phyloP scores from a whole-genome alignment of 2,113 vertebrate species.

The Procapra przewalskii region DNA sequence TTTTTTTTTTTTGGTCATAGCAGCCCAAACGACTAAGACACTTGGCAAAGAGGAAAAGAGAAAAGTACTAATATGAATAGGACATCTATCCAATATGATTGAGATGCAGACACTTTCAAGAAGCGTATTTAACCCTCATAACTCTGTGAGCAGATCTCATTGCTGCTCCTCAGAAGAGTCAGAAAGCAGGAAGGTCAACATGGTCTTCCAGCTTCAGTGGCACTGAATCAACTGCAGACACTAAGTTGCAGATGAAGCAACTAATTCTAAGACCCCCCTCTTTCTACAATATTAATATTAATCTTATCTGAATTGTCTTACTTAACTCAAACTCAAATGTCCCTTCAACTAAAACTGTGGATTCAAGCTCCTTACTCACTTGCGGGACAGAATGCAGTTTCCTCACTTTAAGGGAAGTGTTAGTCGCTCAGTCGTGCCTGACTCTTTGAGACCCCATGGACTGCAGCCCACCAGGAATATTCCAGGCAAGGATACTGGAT shows the following conservation, averaged over 20 bases:
- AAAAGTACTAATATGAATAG: not conserved
- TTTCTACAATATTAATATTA: not conserved
- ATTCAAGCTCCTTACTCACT: not conserved
- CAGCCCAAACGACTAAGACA: not conserved
- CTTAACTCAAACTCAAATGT: not conserved
- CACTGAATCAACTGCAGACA: not conserved
- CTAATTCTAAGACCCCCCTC: not conserved
- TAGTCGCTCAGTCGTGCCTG: not conserved
- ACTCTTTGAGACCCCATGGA: not conserved
- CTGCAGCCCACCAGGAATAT: not conserved
- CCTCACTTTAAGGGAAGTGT: not conserved
- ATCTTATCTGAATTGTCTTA: not conserved
- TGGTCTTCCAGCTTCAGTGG: not conserved
- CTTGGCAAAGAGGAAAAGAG: not conserved
- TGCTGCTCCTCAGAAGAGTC: not conserved
- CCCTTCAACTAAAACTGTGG: not conserved
- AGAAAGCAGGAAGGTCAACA: not conserved
- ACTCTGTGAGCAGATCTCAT: not conserved
- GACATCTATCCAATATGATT: not conserved
- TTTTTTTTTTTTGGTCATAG: not conserved
- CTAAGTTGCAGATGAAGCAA: not conserved
- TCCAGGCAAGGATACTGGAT: not conserved
- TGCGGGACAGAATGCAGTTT: not conserved
- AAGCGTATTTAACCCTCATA: not conserved
- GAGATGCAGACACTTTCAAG: not conserved